Evolutionary conservation across 2,113 vertebrate species (phyloP), one percentile per base, ranked within the genome.

Genomic region (Australoheros scitulus): DNA sequence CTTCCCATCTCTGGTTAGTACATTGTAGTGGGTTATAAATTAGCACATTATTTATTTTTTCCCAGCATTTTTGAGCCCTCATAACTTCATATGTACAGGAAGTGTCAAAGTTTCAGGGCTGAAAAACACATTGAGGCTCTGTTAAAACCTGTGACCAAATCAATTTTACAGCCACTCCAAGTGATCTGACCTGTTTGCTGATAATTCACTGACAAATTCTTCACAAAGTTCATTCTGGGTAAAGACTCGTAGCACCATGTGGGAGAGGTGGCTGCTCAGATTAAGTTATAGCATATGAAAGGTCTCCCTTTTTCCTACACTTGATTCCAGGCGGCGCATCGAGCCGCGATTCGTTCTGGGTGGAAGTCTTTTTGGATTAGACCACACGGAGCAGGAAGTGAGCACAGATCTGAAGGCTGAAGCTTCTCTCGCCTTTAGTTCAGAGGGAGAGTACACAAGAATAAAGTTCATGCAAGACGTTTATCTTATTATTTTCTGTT

Each of bases 401-500:
- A 74, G 15, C 61, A 38, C 18, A 61, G 77, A 64, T 80, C 64
- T 80, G 24, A 17, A 36, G 22, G 43, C 24, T 26, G 18, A 55
- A 76, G 24, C 47, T 80, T 70, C 26, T 26, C 22, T 60, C n/a
- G 17, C 75, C n/a, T 65, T 14, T 14, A 9, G 38, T 75, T 68
- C 36, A 34, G 14, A 32, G 13, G 52, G 52, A 70, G 61, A 72
- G 70, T 52, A 38, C 80, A 57, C 50, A 55, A 83, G 88, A 77
- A 76, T 81, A 76, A 90, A 87, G 83, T 83, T 87, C 61, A 88
- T n/a, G 14, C 5, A 20, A 5, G 8, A n/a, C 78, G 52, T 86
- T 72, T 86, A 83, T 85, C 70, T 65, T 65, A 52, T 72, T 32
- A 52, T 14, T 10, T 41, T 24, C 7, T 9, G 13, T 17, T 55